Percentiles rank a stretch among this genome's conserved stretches.
phyloP scores from a whole-genome alignment of 1,140 invertebrate species.

The Lasioglossum baleicum region DNA sequence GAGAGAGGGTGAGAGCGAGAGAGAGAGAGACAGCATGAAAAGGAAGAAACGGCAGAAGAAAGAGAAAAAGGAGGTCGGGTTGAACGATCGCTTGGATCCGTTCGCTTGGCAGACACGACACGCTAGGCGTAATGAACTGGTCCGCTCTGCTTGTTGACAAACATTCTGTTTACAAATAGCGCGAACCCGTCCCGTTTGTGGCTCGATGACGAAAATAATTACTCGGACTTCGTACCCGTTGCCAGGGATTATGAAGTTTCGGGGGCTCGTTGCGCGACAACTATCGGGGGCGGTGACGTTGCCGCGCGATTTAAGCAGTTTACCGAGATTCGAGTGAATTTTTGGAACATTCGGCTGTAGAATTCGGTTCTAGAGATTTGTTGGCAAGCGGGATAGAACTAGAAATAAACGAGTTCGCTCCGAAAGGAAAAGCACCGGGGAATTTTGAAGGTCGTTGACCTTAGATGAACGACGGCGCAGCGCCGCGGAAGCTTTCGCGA shows the following conservation, averaged over 20 bases:
- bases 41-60: neutral
- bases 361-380: too few relatives aligned
- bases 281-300: too few relatives aligned
- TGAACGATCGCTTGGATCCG: constrained; percentile 49
- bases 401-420: too few relatives aligned
- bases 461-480: neutral
- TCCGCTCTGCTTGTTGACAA: constrained; percentile 53
- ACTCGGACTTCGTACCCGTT: constrained; percentile 14
- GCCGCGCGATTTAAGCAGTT: too few relatives aligned
- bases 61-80: constrained; percentile 48
- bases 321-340: too few relatives aligned
- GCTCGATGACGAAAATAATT: constrained; percentile 61
- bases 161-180: constrained; percentile 61
- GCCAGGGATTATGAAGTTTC: constrained; percentile 53
- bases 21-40: neutral
- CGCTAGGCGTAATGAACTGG: constrained; percentile 43
- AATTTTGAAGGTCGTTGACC: neutral
- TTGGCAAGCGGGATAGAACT: too few relatives aligned
- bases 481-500: neutral
- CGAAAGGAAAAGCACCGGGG: neutral
- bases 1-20: too few relatives aligned
- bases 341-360: too few relatives aligned
- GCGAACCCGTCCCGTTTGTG: constrained; percentile 31
- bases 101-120: constrained; percentile 53
- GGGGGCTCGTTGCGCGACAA: neutral